These are phyloP conservation scores for Bothrops jararaca DNA, from an alignment of 2,113 vertebrate species.

Conservation along the genomic window DNA sequence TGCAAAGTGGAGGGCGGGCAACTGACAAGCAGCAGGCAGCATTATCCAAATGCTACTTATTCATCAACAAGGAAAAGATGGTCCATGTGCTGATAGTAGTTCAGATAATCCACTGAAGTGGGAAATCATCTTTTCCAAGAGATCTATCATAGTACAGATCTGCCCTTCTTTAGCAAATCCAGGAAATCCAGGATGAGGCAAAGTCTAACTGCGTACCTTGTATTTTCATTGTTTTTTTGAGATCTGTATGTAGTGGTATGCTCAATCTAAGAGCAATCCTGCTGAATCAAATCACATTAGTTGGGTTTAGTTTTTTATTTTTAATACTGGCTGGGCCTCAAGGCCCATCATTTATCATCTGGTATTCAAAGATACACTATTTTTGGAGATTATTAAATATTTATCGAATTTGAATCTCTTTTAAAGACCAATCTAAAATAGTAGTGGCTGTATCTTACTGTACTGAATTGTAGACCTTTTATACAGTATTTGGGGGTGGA, in stretches of 20 bases:
- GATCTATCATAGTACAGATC: not conserved
- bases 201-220: not conserved
- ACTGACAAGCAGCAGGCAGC: not conserved
- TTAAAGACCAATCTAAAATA: not conserved
- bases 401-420: not conserved
- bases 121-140: not conserved
- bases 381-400: not conserved
- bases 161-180: not conserved
- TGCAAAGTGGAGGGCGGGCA: too few relatives aligned
- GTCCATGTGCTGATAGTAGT: not conserved
- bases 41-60: not conserved
- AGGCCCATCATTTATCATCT: not conserved
- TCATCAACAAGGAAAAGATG: not conserved
- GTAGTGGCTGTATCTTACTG: not conserved
- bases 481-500: not conserved
- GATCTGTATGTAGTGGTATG: too few relatives aligned
- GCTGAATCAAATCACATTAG: not conserved
- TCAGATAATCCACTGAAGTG: constrained; percentile 8
- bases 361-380: not conserved
- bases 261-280: not conserved
- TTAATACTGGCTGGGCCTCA: not conserved
- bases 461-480: not conserved
- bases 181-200: not conserved
- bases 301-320: not conserved
- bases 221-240: not conserved